phyloP scores from a whole-genome alignment of 1,140 invertebrate genomes.

The Chymomyza costata region DNA sequence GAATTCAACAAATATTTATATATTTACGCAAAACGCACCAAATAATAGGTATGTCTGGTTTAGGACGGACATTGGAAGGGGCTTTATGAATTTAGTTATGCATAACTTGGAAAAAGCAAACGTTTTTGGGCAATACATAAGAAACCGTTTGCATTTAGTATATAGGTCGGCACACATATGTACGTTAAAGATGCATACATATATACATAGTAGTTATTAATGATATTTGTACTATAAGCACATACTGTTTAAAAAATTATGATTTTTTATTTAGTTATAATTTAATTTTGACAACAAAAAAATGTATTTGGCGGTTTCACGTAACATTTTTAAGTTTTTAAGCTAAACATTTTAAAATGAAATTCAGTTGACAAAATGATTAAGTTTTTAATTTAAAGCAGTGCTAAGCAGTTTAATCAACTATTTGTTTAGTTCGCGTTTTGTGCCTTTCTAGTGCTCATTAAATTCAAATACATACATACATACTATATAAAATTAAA shows the following conservation, averaged over 20 bases:
- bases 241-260: constrained; percentile 4
- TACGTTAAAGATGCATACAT: constrained; percentile 11
- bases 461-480: constrained; percentile 31
- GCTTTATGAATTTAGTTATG: no score
- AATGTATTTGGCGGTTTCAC: constrained; percentile 37
- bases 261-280: neutral
- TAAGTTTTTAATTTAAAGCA: constrained; percentile 10
- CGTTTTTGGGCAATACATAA: no score
- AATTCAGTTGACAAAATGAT: no score
- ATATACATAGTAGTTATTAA: no score
- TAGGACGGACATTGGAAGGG: no score
- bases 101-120: no score
- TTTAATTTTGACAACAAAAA: constrained; percentile 14
- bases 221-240: neutral
- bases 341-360: no score
- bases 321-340: constrained; percentile 24
- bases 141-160: constrained; percentile 22
- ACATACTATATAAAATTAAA: neutral
- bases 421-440: constrained; percentile 42
- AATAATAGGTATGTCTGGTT: no score
- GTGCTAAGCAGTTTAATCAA: no score
- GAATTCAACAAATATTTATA: no score
- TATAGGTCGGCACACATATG: constrained; percentile 17
- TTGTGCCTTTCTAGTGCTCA: constrained; percentile 47
- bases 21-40: no score